A percentile compares a stretch with the other conserved stretches of the same genome.
phyloP scores from a whole-genome alignment of 2,113 vertebrate genomes.

The Phoenicopterus ruber region DNA sequence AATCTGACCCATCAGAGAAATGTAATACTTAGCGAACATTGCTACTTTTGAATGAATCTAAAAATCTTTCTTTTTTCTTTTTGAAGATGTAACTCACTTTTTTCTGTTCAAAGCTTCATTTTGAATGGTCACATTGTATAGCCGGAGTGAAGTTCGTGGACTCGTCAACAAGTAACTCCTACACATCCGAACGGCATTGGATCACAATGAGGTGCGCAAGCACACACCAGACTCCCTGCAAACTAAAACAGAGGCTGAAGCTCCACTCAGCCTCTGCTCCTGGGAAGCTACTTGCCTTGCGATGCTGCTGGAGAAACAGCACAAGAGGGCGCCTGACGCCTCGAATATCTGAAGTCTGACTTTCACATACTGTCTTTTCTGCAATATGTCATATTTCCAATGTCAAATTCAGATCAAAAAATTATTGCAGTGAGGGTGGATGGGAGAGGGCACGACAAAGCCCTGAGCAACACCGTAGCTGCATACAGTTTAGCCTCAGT shows the following conservation, averaged over 20 bases:
- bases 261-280: background rate
- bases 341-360: background rate
- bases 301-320: background rate
- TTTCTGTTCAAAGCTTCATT: background rate
- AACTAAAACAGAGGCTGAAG: background rate
- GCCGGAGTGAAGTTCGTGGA: background rate
- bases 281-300: fast-evolving
- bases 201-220: background rate
- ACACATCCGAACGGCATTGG: background rate
- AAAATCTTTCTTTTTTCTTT: background rate
- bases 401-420: background rate
- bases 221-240: background rate
- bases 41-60: background rate
- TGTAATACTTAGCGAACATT: background rate
- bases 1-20: background rate
- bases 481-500: background rate
- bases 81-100: background rate
- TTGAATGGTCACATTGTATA: background rate
- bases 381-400: background rate
- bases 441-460: background rate
- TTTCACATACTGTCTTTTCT: background rate
- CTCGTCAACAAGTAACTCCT: background rate
- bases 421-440: background rate
- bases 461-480: background rate
- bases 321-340: conserved; percentile 46